Percentiles rank a stretch among this genome's conserved stretches.
Conservation (phyloP, 2,888 invertebrate genomes). For the Acronicta psi region DNA sequence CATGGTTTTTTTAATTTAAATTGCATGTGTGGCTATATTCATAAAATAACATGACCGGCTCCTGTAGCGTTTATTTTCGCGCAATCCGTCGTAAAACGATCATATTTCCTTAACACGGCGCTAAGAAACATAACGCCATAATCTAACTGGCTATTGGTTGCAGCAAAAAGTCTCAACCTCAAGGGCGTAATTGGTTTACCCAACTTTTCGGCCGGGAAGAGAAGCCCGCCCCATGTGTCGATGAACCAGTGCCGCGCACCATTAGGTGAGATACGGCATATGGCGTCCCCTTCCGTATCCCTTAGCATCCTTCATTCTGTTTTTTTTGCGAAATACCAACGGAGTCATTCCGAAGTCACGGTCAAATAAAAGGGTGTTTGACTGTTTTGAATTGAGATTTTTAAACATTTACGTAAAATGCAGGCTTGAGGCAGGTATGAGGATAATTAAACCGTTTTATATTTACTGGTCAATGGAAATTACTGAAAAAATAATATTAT, state of each 20-base stretch:
- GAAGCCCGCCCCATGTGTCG: constrained; percentile 75
- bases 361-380: constrained; percentile 19
- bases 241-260: constrained; percentile 79
- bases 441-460: too few relatives aligned
- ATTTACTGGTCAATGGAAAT: too few relatives aligned
- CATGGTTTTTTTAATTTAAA: constrained; percentile 33
- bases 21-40: constrained; percentile 31
- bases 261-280: constrained; percentile 82
- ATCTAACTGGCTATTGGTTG: constrained; percentile 78
- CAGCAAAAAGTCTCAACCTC: constrained; percentile 84
- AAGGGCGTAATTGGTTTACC: constrained; percentile 90
- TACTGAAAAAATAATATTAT: too few relatives aligned
- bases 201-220: constrained; percentile 87
- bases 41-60: constrained; percentile 22
- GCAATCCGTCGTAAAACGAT: constrained; percentile 14
- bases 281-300: constrained; percentile 29
- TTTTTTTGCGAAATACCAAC: constrained; percentile 1
- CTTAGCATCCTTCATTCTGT: neutral
- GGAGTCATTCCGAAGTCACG: neutral
- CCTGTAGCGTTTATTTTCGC: constrained; percentile 10
- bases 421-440: too few relatives aligned
- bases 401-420: too few relatives aligned
- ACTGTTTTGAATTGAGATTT: constrained; percentile 1
- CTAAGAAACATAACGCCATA: constrained; percentile 60
- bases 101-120: constrained; percentile 21